phyloP scores from a whole-genome alignment of 1,140 invertebrate genomes.

The Contarinia nasturtii region DNA sequence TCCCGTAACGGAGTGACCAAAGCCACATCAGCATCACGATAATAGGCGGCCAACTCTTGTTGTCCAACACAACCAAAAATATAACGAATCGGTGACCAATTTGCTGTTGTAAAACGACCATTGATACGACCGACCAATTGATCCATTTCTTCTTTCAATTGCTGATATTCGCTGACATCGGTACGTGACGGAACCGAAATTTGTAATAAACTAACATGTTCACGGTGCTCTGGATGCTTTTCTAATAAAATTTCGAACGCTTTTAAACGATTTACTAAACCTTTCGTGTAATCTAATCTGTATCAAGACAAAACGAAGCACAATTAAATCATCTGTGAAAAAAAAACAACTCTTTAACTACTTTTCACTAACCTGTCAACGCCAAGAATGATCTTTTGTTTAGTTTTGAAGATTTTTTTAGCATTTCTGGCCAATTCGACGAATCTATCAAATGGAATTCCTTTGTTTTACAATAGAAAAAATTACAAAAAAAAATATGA shows the following conservation, averaged over 20 bases:
- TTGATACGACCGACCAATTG: constrained; percentile 75
- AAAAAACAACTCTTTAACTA: no score
- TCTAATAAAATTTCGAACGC: constrained; percentile 69
- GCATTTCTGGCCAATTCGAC: constrained; percentile 61
- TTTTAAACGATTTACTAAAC: constrained; percentile 62
- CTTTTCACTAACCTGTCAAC: background rate
- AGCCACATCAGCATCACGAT: constrained; percentile 66
- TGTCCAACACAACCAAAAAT: constrained; percentile 78
- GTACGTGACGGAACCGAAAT: constrained; percentile 77
- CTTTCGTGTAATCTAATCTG: constrained; percentile 77
- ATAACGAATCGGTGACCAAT: constrained; percentile 80
- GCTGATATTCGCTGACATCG: constrained; percentile 78
- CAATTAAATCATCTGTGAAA: no score
- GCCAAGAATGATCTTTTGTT: constrained; percentile 49
- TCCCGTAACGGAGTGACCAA: constrained; percentile 72
- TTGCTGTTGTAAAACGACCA: constrained; percentile 68
- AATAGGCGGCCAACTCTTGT: constrained; percentile 66
- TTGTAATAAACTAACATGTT: constrained; percentile 64
- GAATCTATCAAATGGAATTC: constrained; percentile 73
- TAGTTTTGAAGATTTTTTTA: constrained; percentile 46
- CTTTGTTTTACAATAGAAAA: no score
- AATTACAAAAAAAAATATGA: no score
- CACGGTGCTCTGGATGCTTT: constrained; percentile 69
- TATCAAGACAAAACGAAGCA: constrained; percentile 60
- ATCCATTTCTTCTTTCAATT: constrained; percentile 79